Evolutionary conservation across 2,888 invertebrate genomes (phyloP).

Genomic region (Hermaeophaga mercurialis): DNA sequence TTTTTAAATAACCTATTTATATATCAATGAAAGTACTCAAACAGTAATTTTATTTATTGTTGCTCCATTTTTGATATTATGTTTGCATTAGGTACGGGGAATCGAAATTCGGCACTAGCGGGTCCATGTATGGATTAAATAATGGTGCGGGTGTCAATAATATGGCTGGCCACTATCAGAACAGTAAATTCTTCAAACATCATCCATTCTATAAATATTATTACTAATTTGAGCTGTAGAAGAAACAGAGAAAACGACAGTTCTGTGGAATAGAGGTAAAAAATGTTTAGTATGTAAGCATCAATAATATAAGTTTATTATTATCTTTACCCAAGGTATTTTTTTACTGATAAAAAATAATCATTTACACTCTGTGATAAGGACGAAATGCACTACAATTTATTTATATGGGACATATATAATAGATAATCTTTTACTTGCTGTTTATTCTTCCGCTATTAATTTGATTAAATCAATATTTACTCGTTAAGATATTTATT

Average conservation of each 20-base stretch:
- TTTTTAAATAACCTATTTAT: neutral
- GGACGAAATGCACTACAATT: no score
- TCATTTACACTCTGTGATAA: no score
- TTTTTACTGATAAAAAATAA: no score
- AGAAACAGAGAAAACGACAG: neutral
- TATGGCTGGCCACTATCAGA: constrained; percentile 65
- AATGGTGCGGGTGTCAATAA: constrained; percentile 66
- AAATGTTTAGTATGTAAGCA: neutral
- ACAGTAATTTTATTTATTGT: no score
- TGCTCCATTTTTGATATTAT: no score
- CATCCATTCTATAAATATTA: constrained; percentile 56
- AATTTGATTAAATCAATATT: no score
- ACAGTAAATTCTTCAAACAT: constrained; percentile 63
- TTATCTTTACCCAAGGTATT: no score
- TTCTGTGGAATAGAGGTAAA: neutral
- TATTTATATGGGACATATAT: no score
- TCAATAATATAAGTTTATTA: no score
- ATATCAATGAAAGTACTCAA: neutral
- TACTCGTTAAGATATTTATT: no score
- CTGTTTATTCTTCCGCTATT: no score
- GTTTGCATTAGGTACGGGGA: constrained; percentile 60
- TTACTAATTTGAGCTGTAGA: constrained; percentile 22
- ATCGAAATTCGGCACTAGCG: constrained; percentile 63
- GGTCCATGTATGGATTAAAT: constrained; percentile 63
- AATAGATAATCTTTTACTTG: no score